phyloP scores from a whole-genome alignment of 2,797 vertebrate genomes.

The Labeo calbasu region DNA sequence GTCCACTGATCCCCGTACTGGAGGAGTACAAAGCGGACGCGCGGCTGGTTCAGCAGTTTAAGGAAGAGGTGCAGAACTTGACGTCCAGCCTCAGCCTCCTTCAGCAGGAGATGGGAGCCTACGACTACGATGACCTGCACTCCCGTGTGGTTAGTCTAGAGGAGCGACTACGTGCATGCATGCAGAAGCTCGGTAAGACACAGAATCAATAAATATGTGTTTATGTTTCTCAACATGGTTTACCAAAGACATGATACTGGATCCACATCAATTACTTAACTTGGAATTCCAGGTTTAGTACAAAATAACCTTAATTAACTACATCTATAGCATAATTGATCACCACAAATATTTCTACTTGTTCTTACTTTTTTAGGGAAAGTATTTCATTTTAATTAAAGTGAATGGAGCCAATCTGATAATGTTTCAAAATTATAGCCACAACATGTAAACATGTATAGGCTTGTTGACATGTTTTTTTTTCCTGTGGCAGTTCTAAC shows the following conservation, averaged over 20 bases:
- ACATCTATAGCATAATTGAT: not conserved
- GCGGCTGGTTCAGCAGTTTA: constrained; percentile 99
- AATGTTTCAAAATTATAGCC: not conserved
- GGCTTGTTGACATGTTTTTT: too few relatives aligned
- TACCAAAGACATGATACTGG: not conserved
- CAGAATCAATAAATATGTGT: constrained; percentile 7
- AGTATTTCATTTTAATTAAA: not conserved
- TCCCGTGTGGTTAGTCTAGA: constrained; percentile 98
- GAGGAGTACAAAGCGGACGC: constrained; percentile 99
- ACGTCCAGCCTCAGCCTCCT: constrained; percentile 98
- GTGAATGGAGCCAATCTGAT: not conserved
- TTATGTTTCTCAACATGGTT: not conserved
- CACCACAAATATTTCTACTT: not conserved
- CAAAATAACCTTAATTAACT: not conserved
- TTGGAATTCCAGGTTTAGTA: not conserved
- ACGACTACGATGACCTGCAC: constrained; percentile 99
- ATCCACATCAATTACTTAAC: not conserved
- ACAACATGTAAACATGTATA: not conserved
- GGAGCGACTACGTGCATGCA: constrained; percentile 98
- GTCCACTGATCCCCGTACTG: constrained; percentile 99
- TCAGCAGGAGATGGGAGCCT: constrained; percentile 98
- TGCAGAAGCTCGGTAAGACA: constrained; percentile 99
- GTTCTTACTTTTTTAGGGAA: not conserved
- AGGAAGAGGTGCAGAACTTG: constrained; percentile 99
- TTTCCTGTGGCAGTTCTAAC: too few relatives aligned